Conservation (phyloP, 2,113 vertebrate genomes). For the Todiramphus chloris region DNA sequence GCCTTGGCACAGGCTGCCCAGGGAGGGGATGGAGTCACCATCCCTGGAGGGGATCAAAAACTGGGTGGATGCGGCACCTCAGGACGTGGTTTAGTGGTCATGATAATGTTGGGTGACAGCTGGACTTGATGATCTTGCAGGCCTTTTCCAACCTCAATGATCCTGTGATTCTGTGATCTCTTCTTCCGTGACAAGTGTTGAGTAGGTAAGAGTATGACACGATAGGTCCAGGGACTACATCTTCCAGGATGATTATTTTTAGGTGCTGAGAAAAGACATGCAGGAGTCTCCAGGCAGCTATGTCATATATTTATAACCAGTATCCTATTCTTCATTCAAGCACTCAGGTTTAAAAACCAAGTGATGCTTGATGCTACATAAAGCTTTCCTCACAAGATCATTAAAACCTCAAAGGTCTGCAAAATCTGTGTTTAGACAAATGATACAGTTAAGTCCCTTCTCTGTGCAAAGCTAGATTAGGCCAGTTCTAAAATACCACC, state of each 20-base stretch:
- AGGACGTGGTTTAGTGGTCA: no score
- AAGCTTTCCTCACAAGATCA: not conserved
- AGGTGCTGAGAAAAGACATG: not conserved
- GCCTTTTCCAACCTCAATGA: no score
- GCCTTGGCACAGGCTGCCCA: no score
- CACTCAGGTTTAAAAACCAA: not conserved
- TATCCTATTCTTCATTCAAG: not conserved
- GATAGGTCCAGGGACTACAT: not conserved
- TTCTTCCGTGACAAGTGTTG: not conserved
- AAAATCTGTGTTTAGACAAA: not conserved
- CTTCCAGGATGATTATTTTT: slow-evolving; percentile 25
- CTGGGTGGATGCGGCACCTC: no score
- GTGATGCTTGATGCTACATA: not conserved
- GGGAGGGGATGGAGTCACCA: no score
- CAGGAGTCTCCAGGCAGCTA: not conserved
- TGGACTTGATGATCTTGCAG: no score
- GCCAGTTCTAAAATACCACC: not conserved
- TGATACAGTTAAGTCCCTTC: not conserved
- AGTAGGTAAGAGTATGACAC: not conserved
- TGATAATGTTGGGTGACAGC: no score
- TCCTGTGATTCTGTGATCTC: not conserved
- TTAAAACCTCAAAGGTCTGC: not conserved
- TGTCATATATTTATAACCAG: not conserved
- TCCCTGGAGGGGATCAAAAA: no score
- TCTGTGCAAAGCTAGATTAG: not conserved